These are phyloP conservation scores for Ricordea florida DNA, from an alignment of 92 coral and sea anemone genomes.

Conservation along the genomic window DNA sequence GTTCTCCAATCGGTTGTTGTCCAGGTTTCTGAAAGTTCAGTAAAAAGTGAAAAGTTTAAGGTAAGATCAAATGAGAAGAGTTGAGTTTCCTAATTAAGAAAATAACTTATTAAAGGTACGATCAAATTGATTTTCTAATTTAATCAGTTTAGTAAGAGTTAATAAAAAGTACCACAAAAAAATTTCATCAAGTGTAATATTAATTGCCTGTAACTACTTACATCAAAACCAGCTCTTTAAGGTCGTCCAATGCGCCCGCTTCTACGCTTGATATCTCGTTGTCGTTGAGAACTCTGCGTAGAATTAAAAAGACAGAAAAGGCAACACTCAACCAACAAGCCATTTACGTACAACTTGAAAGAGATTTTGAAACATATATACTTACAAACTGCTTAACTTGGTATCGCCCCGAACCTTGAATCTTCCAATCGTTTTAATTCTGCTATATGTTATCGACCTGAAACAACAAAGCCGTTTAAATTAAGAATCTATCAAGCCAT, in stretches of 20 bases:
- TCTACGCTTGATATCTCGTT: constrained; percentile 33
- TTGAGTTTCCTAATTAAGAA: too few relatives aligned
- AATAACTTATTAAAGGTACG: too few relatives aligned
- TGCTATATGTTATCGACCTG: too few relatives aligned
- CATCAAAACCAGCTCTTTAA: constrained; percentile 41
- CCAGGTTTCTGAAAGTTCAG: constrained; percentile 50
- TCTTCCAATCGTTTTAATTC: constrained; percentile 39
- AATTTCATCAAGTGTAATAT: neutral
- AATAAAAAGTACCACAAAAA: neutral
- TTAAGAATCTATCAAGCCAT: too few relatives aligned
- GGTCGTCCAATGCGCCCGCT: constrained; percentile 74
- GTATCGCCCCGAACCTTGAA: constrained; percentile 23
- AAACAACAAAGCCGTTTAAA: too few relatives aligned
- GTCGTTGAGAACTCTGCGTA: constrained; percentile 29
- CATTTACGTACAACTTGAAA: neutral
- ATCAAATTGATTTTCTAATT: too few relatives aligned
- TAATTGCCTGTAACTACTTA: constrained; percentile 22
- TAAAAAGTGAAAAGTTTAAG: neutral
- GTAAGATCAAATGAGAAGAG: neutral
- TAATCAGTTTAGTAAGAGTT: too few relatives aligned
- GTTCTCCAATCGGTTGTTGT: constrained; percentile 41
- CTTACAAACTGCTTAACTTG: neutral
- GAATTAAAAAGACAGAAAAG: neutral
- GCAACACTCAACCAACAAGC: neutral
- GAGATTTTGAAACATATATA: too few relatives aligned